A percentile compares a stretch with the other conserved stretches of the same genome.
These are phyloP conservation scores for Calameuta idolon DNA, from an alignment of 2,888 invertebrate genomes.

Conservation along the genomic window DNA sequence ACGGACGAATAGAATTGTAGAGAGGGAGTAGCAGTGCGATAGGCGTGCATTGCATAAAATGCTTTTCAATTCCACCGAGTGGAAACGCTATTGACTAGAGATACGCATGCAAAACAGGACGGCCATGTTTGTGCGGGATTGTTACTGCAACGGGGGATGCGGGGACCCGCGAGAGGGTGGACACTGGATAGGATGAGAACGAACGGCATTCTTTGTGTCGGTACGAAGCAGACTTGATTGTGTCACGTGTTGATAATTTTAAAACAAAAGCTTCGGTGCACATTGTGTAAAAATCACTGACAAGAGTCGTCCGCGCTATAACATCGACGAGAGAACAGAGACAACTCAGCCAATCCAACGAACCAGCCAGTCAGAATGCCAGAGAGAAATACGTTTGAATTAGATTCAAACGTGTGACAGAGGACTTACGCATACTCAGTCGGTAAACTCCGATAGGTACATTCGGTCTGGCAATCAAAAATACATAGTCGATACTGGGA, in stretches of 20 bases:
- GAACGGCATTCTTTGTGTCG: constrained; percentile 49
- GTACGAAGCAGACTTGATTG: constrained; percentile 55
- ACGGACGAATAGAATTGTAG: not conserved
- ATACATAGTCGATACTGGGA: not conserved
- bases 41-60: constrained; percentile 45
- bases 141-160: constrained; percentile 12
- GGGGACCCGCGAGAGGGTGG: constrained; percentile 13
- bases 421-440: not conserved
- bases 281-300: constrained; percentile 62
- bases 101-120: constrained; percentile 57
- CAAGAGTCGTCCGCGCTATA: constrained; percentile 37
- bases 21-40: constrained; percentile 22
- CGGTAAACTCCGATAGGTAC: not conserved
- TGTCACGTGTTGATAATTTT: constrained; percentile 66
- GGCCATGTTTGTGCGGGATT: constrained; percentile 20
- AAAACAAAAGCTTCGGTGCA: constrained; percentile 56
- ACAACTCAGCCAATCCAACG: not conserved
- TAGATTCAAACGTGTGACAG: not conserved
- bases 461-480: not conserved
- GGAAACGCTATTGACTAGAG: constrained; percentile 56
- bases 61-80: constrained; percentile 59
- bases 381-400: not conserved
- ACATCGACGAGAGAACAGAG: constrained; percentile 6
- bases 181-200: not conserved
- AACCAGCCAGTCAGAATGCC: not conserved